Conservation (phyloP, 2,888 invertebrate genomes). For the Cephus runcator region DNA sequence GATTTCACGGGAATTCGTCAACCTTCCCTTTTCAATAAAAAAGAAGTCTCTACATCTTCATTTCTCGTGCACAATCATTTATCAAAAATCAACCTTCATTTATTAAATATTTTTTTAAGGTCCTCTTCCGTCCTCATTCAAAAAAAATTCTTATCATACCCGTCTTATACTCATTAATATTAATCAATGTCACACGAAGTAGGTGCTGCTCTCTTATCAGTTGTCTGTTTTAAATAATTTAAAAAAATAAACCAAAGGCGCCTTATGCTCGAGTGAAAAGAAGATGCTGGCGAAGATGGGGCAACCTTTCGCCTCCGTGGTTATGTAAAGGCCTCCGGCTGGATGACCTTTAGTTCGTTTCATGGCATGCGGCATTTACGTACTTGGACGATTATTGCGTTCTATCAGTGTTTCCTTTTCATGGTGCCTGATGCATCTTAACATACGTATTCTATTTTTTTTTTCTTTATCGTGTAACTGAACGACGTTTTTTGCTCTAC, state of each 20-base stretch:
- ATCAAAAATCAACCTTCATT: background rate
- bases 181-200: background rate
- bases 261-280: conserved; percentile 31
- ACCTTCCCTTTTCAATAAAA: background rate
- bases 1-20: background rate
- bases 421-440: conserved; percentile 21
- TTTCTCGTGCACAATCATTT: background rate
- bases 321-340: conserved; percentile 59
- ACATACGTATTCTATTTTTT: conserved; percentile 2
- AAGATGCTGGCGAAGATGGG: conserved; percentile 53
- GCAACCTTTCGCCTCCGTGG: conserved; percentile 60
- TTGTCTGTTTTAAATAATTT: background rate
- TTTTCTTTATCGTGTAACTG: background rate
- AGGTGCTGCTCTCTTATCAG: background rate
- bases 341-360: conserved; percentile 57
- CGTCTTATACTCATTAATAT: background rate
- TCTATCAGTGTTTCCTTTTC: conserved; percentile 34
- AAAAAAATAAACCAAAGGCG: background rate
- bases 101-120: background rate
- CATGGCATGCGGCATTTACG: conserved; percentile 61
- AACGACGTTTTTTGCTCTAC: background rate
- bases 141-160: background rate
- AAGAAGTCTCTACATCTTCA: background rate
- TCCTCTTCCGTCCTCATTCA: background rate
- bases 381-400: conserved; percentile 38